Conservation (phyloP, 1,140 invertebrate species). For the Paramacrobiotus metropolitanus region DNA sequence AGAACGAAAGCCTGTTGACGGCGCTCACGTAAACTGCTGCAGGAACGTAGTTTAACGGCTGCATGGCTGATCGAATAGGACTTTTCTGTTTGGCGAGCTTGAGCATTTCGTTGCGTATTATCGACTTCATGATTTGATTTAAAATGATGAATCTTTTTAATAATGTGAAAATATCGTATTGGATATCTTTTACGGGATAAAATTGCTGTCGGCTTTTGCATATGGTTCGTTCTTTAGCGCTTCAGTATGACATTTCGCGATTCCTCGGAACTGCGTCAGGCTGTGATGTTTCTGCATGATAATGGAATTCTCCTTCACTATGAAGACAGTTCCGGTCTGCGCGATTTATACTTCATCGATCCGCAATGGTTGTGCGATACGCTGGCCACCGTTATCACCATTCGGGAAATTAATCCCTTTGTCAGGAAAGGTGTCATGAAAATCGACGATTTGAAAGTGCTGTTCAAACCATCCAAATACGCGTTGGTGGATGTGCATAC, state of each 20-base stretch:
- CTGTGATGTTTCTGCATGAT: conserved; percentile 85
- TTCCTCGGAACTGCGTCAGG: conserved; percentile 69
- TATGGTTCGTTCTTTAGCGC: too few relatives aligned
- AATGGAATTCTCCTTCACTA: conserved; percentile 94
- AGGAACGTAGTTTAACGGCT: too few relatives aligned
- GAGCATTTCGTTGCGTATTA: too few relatives aligned
- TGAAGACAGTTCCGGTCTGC: conserved; percentile 65
- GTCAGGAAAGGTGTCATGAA: conserved; percentile 76
- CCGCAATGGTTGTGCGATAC: conserved; percentile 97
- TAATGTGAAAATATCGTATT: too few relatives aligned
- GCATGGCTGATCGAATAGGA: too few relatives aligned
- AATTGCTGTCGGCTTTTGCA: too few relatives aligned
- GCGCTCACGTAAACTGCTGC: too few relatives aligned
- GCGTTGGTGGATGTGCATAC: conserved; percentile 32
- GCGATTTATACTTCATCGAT: conserved; percentile 78
- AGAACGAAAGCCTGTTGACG: too few relatives aligned
- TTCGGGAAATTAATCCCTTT: conserved; percentile 85
- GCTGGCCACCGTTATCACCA: conserved; percentile 81
- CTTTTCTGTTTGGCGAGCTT: too few relatives aligned
- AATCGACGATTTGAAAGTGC: conserved; percentile 66
- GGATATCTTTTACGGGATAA: too few relatives aligned
- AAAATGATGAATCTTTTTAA: too few relatives aligned
- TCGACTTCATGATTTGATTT: too few relatives aligned
- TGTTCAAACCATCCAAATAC: conserved; percentile 52
- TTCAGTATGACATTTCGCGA: conserved; percentile 52